Percentiles rank a stretch among this genome's conserved stretches.
Evolutionary conservation across 2,113 vertebrate genomes (phyloP).

Genomic region (Craseonycteris thonglongyai): DNA sequence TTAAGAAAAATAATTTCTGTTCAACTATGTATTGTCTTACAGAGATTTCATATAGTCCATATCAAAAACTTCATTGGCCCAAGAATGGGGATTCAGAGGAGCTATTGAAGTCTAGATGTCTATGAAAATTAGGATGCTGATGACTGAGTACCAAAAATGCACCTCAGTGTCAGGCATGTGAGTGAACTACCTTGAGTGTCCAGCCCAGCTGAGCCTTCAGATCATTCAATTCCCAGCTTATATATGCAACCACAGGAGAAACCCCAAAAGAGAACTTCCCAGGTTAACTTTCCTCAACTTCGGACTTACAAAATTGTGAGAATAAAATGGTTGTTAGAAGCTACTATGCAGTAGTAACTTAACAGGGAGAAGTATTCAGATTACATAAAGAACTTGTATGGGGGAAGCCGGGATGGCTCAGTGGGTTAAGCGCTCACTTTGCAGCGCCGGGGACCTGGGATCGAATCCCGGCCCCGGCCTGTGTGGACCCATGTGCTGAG

Average conservation of each 20-base stretch:
- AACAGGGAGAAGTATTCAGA: background rate
- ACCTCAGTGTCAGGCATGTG: background rate
- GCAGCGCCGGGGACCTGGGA: too few species aligned
- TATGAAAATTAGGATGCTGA: background rate
- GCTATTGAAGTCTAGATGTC: too few species aligned
- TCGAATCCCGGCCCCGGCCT: too few species aligned
- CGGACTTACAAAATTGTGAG: background rate
- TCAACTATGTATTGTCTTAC: background rate
- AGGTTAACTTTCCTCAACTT: too few species aligned
- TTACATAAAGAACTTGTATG: too few species aligned
- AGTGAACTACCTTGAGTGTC: too few species aligned
- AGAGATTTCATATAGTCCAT: background rate
- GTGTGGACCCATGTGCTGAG: too few species aligned
- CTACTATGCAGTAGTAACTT: background rate
- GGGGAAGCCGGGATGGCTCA: too few species aligned
- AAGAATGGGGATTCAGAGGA: background rate
- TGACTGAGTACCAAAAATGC: background rate
- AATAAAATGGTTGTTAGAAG: background rate
- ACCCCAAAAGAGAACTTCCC: background rate
- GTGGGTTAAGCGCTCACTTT: too few species aligned
- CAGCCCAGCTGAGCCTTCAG: background rate
- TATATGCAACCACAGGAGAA: background rate
- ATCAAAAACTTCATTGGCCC: background rate
- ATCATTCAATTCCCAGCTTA: background rate
- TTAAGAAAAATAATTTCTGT: background rate